phyloP scores from a whole-genome alignment of 2,113 vertebrate species.

The Sapayoa aenigma region DNA sequence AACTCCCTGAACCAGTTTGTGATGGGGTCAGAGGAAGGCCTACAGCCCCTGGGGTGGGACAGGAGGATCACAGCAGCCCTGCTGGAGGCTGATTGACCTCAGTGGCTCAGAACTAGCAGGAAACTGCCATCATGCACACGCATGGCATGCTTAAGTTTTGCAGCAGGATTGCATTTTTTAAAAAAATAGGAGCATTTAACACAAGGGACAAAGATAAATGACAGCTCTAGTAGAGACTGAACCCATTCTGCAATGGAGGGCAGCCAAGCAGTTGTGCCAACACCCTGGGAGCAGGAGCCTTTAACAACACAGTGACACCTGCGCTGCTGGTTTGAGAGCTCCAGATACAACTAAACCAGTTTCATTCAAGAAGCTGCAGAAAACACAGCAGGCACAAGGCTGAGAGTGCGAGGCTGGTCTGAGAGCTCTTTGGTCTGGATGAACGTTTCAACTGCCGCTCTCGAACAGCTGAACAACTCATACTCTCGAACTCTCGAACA shows the following conservation, averaged over 20 bases:
- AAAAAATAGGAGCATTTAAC: neutral
- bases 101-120: neutral
- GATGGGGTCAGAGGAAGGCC: neutral
- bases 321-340: neutral
- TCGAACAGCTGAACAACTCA: neutral
- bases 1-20: neutral
- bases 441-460: neutral
- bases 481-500: too few species aligned
- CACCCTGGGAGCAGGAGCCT: neutral
- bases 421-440: neutral
- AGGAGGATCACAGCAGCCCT: neutral
- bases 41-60: neutral
- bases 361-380: neutral
- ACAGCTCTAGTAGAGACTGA: neutral
- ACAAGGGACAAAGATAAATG: neutral
- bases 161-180: neutral
- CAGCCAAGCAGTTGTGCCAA: neutral
- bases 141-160: neutral
- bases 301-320: fast-evolving
- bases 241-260: neutral
- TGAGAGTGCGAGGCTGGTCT: neutral
- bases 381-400: neutral
- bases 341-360: neutral
- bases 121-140: neutral
- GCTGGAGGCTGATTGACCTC: neutral